Evolutionary conservation across 2,797 vertebrate species (phyloP), one percentile per base, ranked within the genome.

Genomic region (Cossypha dichroa): DNA sequence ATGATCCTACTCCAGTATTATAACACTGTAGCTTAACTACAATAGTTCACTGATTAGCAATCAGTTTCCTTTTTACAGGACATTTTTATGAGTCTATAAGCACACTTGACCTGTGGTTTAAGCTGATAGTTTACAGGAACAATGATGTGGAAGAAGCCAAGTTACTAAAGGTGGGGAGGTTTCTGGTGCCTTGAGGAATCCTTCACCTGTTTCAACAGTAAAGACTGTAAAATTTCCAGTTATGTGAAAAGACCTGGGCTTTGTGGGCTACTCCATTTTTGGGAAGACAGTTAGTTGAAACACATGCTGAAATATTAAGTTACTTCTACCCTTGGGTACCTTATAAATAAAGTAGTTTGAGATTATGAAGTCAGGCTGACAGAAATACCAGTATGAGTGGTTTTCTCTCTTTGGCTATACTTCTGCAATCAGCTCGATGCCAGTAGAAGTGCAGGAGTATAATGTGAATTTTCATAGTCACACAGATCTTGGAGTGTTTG

Each of bases 11-110:
- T 66, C 62, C 49, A 84, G 49, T 36, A 43, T 70, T 92, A 52
- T 82, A 79, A 64, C 79, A 82, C 59, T 15, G 43, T 31, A 54
- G 43, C 62, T 92, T 69, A 96, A 83, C 23, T 62, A 69, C 90
- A 94, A 82, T 62, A 90, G 62, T 58, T 82, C 36, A 58, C 58
- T 92, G 66, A 95, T 83, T 91, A 92, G 76, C 29, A 70, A 93
- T 64, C 87, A 87, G 46, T 74, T 86, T 79, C 91, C 49, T 29
- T 87, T 95, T 93, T 59, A 90, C 12, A 11, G 28, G 49, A 11
- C 69, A 62, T 73, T 90, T 88, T 64, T 74, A 22, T 64, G 54
- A 92, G 36, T 18, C 82, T 85, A 20, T 70, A 67, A 62, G 33
- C 20, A 88, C 33, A 62, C 68, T 84, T 92, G 43, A 81, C 79